Percentiles rank a stretch among this genome's conserved stretches.
These are phyloP conservation scores for Sitta carolinensis DNA, from an alignment of 2,797 vertebrate genomes.

Conservation along the genomic window DNA sequence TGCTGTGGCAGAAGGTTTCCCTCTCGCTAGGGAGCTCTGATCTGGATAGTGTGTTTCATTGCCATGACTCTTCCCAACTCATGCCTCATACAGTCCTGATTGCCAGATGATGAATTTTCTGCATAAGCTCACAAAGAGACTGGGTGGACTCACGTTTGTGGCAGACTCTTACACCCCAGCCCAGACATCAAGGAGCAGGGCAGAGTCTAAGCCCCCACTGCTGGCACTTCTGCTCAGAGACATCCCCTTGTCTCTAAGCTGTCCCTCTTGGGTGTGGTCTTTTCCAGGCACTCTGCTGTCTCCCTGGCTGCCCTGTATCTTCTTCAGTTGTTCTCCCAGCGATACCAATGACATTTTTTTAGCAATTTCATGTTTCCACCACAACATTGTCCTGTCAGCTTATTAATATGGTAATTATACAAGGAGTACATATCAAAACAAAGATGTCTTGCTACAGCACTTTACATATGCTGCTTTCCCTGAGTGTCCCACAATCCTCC, in stretches of 20 bases:
- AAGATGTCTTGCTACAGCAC: neutral
- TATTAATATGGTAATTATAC: neutral
- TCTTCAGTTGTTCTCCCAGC: neutral
- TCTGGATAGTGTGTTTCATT: neutral
- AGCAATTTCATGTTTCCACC: neutral
- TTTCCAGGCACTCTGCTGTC: neutral
- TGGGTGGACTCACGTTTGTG: neutral
- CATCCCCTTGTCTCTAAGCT: neutral
- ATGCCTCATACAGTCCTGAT: neutral
- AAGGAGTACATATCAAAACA: conserved; percentile 5
- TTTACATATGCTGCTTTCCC: neutral
- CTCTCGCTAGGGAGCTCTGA: neutral
- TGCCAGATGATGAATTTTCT: neutral
- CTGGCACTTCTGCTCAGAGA: neutral
- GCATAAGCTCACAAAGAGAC: neutral
- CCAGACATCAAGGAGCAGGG: neutral
- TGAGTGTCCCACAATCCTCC: neutral
- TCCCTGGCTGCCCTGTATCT: neutral
- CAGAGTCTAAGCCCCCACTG: neutral
- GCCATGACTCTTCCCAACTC: accelerated
- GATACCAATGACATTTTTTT: neutral
- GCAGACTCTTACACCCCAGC: neutral
- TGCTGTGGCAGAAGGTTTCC: neutral
- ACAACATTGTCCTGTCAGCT: neutral
- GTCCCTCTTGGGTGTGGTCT: neutral